Evolutionary conservation across 2,113 vertebrate species (phyloP).

Genomic region (Cyrtonyx montezumae): DNA sequence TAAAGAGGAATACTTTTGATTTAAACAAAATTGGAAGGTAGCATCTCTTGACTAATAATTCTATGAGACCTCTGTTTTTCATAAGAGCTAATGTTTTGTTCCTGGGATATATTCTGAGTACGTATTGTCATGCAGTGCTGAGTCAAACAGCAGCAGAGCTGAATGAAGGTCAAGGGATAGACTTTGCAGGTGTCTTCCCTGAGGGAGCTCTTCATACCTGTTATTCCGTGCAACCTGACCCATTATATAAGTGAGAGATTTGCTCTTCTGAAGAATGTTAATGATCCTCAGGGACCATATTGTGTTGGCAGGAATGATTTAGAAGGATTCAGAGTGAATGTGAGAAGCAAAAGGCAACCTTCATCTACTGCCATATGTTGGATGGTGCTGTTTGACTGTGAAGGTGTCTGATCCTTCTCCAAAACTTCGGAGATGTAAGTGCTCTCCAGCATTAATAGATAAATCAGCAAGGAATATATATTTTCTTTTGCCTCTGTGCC

Average conservation of each 20-base stretch:
- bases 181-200: slow-evolving; percentile 54
- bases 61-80: neutral
- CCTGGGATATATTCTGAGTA: neutral
- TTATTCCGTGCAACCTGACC: neutral
- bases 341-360: slow-evolving; percentile 12
- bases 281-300: neutral
- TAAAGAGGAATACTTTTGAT: neutral
- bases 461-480: neutral
- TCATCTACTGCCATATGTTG: slow-evolving; percentile 25
- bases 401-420: slow-evolving; percentile 19
- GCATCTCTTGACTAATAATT: neutral
- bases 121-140: neutral
- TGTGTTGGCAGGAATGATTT: slow-evolving; percentile 16
- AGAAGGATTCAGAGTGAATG: neutral
- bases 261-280: slow-evolving; percentile 23
- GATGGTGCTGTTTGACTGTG: neutral
- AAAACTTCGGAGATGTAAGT: neutral
- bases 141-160: neutral
- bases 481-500: neutral
- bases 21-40: neutral
- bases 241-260: neutral
- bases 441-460: neutral
- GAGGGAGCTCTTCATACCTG: slow-evolving; percentile 34
- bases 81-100: neutral
- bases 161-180: slow-evolving; percentile 41